These are phyloP conservation scores for Micromesistius poutassou DNA, from an alignment of 2,797 vertebrate species.

Conservation along the genomic window DNA sequence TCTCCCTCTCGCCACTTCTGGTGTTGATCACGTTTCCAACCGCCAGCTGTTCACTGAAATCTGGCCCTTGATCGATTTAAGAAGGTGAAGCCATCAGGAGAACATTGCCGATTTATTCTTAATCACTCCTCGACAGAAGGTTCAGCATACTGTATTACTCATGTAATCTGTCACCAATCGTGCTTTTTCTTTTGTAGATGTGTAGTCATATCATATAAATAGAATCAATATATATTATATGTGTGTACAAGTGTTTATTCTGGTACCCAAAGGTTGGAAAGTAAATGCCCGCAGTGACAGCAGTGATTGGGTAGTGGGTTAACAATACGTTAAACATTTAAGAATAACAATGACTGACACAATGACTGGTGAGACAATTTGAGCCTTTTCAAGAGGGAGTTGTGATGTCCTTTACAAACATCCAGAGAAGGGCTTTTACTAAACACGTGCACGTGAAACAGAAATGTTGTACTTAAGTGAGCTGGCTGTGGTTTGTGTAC, in stretches of 20 bases:
- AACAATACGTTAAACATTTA: background rate
- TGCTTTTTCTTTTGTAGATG: background rate
- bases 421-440: background rate
- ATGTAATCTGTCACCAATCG: background rate
- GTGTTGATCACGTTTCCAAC: background rate
- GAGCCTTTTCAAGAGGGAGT: background rate
- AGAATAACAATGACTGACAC: background rate
- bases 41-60: background rate
- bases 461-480: background rate
- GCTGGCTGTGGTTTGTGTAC: background rate
- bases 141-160: background rate
- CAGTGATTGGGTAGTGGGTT: background rate
- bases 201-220: background rate
- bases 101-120: background rate
- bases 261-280: too few species aligned
- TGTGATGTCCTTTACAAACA: background rate
- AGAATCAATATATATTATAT: background rate
- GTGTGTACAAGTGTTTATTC: too few species aligned
- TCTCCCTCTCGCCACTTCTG: background rate
- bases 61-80: background rate
- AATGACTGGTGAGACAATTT: background rate
- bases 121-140: background rate
- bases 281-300: too few species aligned
- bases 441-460: background rate
- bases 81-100: background rate